These are phyloP conservation scores for Tipula lateralis DNA, from an alignment of 2,888 invertebrate species.

Conservation along the genomic window DNA sequence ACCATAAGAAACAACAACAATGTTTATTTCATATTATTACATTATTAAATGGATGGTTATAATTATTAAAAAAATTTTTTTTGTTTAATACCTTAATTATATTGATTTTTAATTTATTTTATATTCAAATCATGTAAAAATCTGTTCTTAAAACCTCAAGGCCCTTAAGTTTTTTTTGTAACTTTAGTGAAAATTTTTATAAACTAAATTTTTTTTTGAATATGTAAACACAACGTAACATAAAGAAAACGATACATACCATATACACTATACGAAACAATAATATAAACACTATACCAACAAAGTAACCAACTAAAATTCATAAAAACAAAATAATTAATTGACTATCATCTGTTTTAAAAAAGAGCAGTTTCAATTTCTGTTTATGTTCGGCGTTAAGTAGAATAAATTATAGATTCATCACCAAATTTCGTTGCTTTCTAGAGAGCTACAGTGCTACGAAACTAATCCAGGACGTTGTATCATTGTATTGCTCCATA, in stretches of 20 bases:
- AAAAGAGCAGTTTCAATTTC: too few relatives aligned
- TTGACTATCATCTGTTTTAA: too few relatives aligned
- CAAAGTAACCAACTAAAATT: too few relatives aligned
- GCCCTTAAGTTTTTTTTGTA: background rate
- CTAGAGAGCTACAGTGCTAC: too few relatives aligned
- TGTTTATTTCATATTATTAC: background rate
- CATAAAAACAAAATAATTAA: too few relatives aligned
- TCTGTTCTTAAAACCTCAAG: background rate
- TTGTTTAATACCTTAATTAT: background rate
- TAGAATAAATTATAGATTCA: too few relatives aligned
- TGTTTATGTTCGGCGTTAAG: too few relatives aligned
- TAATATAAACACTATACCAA: background rate
- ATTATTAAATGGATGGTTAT: background rate
- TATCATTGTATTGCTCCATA: too few relatives aligned
- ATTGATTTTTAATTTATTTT: slow-evolving; percentile 20
- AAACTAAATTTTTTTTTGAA: background rate
- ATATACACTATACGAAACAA: background rate
- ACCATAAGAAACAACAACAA: background rate
- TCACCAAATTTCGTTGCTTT: too few relatives aligned
- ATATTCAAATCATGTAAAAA: background rate
- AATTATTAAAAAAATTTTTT: background rate
- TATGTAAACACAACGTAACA: background rate
- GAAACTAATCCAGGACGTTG: too few relatives aligned
- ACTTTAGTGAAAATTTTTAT: background rate
- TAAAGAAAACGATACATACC: background rate